Evolutionary conservation across 2,113 vertebrate genomes (phyloP), one percentile per base, ranked within the genome.

Genomic region (Hystrix cristata): DNA sequence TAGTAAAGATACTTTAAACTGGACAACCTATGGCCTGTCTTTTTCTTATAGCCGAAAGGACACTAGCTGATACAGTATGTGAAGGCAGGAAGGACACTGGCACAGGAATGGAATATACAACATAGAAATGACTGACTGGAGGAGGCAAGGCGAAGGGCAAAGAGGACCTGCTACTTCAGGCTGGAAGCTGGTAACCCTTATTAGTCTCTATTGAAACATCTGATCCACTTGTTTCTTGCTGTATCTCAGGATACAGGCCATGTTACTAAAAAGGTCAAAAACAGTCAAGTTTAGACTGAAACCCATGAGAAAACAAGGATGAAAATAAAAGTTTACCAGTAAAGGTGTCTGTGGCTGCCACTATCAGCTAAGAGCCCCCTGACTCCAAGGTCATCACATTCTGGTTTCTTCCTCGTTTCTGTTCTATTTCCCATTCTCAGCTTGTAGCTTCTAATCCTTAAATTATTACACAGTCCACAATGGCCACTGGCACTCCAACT

Each of bases 1-100:
- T 92, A 65, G 53, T 98, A 95, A 92, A 87, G 64, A 23, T 82
- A 65, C 48, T 81, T 94, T 74, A 85, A 91, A 89, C 11, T 80
- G 55, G 65, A 53, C 95, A 79, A 57, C 43, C 51, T 9, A 80
- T 38, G 21, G 51, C 72, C 27, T 67, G 69, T 93, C 38, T 60
- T 86, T 85, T 97, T 81, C 78, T 93, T 85, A 8, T 38, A 80
- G 29, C 31, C 21, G 38, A 86, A 86, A 87, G 21, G 12, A 62
- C 34, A 65, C 38, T 78, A 65, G 92, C 65, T 76, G 46, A 72
- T 43, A 84, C 5, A 60, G 84, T 87, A 65, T n/a, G 19, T 67
- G 59, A 55, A 90, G 53, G 86, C 14, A 87, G 81, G 67, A 89
- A 60, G 43, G n/a, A 82, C 51, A 92, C 29, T 14, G 55, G 74